These are phyloP conservation scores for Ostrea denselamellosa DNA, from an alignment of 1,140 invertebrate species.

Conservation along the genomic window DNA sequence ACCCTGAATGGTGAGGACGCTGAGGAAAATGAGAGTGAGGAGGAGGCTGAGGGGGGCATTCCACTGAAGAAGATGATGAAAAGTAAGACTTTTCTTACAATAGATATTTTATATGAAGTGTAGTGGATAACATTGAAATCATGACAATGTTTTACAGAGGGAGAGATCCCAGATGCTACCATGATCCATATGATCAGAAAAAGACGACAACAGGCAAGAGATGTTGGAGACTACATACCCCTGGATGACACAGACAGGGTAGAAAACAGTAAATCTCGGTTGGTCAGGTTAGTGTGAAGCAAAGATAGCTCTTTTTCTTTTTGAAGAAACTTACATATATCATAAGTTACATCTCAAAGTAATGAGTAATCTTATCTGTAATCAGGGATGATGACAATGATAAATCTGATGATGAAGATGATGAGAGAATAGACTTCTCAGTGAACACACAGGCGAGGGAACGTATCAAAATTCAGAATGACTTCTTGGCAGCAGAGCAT, in stretches of 20 bases:
- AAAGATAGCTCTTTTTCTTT: too few species aligned
- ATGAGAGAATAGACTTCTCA: conserved; percentile 88
- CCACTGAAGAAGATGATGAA: conserved; percentile 71
- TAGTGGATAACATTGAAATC: not conserved
- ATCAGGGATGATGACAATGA: conserved; percentile 94
- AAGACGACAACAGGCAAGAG: conserved; percentile 91
- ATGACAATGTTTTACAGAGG: conserved; percentile 80
- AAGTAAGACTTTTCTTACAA: conserved; percentile 58
- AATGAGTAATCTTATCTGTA: conserved; percentile 30
- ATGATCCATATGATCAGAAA: conserved; percentile 97
- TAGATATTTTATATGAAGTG: not conserved
- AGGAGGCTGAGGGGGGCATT: conserved; percentile 69
- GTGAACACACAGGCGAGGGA: conserved; percentile 87
- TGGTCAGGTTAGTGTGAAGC: conserved; percentile 73
- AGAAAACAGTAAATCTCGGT: conserved; percentile 72
- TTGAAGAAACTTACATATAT: too few species aligned
- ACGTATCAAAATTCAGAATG: conserved; percentile 88
- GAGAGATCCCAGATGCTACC: conserved; percentile 96
- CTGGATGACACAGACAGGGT: conserved; percentile 83
- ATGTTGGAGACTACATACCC: conserved; percentile 88
- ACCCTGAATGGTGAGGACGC: conserved; percentile 75
- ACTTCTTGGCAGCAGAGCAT: conserved; percentile 88
- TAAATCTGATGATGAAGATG: conserved; percentile 88
- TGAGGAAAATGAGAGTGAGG: conserved; percentile 60
- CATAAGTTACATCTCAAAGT: not conserved